Evolutionary conservation across 2,797 vertebrate species (phyloP).

Genomic region (Onychomys arenicola): DNA sequence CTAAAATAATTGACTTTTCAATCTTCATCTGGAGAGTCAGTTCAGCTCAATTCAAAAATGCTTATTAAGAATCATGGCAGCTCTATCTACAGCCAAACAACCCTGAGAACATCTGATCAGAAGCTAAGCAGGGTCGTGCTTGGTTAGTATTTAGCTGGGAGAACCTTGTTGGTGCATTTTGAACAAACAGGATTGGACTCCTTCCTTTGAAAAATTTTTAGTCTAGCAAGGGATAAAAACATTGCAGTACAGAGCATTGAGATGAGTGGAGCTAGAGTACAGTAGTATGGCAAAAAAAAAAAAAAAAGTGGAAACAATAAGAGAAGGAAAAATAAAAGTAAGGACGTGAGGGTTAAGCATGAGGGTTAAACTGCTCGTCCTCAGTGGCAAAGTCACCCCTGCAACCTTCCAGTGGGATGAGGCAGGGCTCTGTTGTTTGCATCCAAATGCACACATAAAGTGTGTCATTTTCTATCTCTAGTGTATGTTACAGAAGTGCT

Average conservation of each 20-base stretch:
- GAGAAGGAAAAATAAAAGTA: background rate
- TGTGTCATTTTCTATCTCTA: background rate
- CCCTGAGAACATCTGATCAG: background rate
- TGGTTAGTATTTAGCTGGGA: background rate
- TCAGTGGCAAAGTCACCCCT: background rate
- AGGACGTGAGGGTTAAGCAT: background rate
- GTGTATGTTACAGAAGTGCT: background rate
- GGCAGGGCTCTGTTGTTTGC: background rate
- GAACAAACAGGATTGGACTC: background rate
- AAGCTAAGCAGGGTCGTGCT: background rate
- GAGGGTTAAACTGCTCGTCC: background rate
- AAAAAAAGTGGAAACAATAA: too few relatives aligned
- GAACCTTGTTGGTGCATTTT: background rate
- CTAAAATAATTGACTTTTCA: constrained; percentile 52
- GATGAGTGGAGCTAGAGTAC: background rate
- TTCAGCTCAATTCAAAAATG: constrained; percentile 5
- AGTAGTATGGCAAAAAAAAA: background rate
- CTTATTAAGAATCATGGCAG: background rate
- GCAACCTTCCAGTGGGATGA: background rate
- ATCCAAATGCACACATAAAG: background rate
- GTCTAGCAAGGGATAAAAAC: background rate
- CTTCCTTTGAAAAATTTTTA: background rate
- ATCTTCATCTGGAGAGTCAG: constrained; percentile 26
- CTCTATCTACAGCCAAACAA: background rate
- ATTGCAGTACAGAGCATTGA: background rate